These are phyloP conservation scores for Heliconius ismenius DNA, from an alignment of 2,888 invertebrate genomes.

Conservation along the genomic window DNA sequence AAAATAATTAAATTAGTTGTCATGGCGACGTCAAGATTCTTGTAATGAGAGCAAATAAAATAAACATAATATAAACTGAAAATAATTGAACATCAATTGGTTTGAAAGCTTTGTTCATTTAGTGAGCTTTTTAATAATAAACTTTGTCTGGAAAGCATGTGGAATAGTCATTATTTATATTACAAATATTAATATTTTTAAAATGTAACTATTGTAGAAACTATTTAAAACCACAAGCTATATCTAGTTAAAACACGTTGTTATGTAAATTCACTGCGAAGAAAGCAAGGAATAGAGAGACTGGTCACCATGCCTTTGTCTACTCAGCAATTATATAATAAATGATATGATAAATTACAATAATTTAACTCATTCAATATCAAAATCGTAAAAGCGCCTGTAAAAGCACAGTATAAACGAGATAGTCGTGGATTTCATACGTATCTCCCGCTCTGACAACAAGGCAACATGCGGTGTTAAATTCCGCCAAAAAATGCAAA, in stretches of 20 bases:
- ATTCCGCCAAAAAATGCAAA: not conserved
- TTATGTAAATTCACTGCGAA: not conserved
- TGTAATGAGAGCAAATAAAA: not conserved
- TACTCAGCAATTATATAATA: not conserved
- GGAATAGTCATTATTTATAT: not conserved
- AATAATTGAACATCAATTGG: constrained; percentile 6
- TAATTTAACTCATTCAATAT: too few species aligned
- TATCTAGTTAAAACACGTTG: too few species aligned
- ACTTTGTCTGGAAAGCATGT: not conserved
- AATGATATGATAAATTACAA: not conserved
- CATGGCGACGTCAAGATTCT: not conserved
- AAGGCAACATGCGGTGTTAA: not conserved
- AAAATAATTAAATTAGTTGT: constrained; percentile 3
- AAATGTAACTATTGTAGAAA: too few species aligned
- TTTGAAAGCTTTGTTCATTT: not conserved
- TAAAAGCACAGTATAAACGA: not conserved
- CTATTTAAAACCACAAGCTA: too few species aligned
- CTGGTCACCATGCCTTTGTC: not conserved
- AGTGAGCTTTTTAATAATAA: not conserved
- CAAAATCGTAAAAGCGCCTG: not conserved
- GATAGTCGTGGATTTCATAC: too few species aligned
- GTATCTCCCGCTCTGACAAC: not conserved
- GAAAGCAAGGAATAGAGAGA: not conserved
- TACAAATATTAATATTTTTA: not conserved
- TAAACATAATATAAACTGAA: constrained; percentile 10